Conservation (phyloP, 2,888 invertebrate genomes). For the Hydrotaea diabolus region DNA sequence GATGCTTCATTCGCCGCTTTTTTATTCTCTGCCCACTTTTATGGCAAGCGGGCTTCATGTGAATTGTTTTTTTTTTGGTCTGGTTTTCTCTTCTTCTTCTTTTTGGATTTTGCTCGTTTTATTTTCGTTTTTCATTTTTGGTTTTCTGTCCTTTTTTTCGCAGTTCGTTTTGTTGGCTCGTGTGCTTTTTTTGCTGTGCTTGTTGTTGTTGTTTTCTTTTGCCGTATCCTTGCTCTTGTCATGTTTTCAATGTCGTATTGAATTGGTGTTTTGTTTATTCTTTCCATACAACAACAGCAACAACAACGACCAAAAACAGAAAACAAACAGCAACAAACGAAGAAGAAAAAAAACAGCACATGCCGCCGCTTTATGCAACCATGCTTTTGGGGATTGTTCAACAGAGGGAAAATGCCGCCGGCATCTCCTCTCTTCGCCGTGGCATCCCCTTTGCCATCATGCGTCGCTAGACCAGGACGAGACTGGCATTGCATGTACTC, state of each 20-base stretch:
- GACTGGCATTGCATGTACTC: neutral
- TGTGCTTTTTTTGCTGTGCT: no score
- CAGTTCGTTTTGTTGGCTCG: neutral
- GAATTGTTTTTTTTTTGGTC: no score
- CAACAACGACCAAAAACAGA: constrained; percentile 27
- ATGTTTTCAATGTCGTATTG: constrained; percentile 78
- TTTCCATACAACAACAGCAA: constrained; percentile 53
- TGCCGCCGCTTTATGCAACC: constrained; percentile 27
- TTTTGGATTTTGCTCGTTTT: neutral
- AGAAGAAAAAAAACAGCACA: no score
- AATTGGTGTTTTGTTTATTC: constrained; percentile 71
- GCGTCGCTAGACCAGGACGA: neutral
- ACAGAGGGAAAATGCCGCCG: constrained; percentile 30
- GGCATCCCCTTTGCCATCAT: constrained; percentile 19
- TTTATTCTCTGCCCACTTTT: no score
- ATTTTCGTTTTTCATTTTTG: constrained; percentile 18
- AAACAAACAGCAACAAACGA: neutral
- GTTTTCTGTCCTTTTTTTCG: constrained; percentile 3
- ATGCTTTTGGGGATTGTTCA: constrained; percentile 52
- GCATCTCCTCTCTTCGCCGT: neutral
- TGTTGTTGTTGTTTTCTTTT: no score
- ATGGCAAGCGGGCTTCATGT: no score
- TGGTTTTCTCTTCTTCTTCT: no score
- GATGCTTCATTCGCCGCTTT: no score
- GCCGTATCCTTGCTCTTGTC: constrained; percentile 62